Base-by-base conservation (phyloP, 2,888 invertebrate genomes). In the Ypsolopha sequella region DNA sequence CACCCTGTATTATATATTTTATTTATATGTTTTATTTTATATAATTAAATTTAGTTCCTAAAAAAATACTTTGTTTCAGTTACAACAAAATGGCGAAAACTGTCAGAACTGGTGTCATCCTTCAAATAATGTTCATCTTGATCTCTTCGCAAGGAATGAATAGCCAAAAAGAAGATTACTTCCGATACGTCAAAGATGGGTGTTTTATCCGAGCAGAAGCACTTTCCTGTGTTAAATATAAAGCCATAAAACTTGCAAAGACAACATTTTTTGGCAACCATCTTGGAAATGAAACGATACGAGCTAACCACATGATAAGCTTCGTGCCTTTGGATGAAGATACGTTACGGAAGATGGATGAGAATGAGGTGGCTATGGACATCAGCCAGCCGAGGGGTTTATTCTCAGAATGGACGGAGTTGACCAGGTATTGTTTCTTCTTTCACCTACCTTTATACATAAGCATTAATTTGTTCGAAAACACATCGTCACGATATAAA, bases 391-490 rank as follows among this genome's bases (percentile, higher is more conserved):
- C 77, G 0, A 77, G 75, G 54, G 73, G 80, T 3, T 75, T 84
- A 36, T 50, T 82, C 35, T 85, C 84, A 0, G 86, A 86, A 54
- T 86, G 86, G 86, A 66, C 84, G 1, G 80, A 85, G 52, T 53
- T 86, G 7, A 80, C 84, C 0, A 84, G 80, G 24, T 24, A 24
- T 24, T 24, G 24, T 24, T 24, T 3, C 4, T 24, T 24, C 24
- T 2, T 24, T 24, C 24, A 24, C 24, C 24, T 24, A 24, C n/a
- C n/a, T 24, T 24, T 4, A 24, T 24, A n/a, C n/a, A 24, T 24
- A 24, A 24, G 2, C 4, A 4, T 24, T 2, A 24, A 24, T 24
- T 24, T 24, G 24, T 24, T 24, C 24, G 2, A 24, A 24, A 24
- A 24, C 4, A n/a, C 24, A 24, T 24, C 2, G 24, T 24, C 24